Evolutionary conservation across 2,797 vertebrate genomes (phyloP).

Genomic region (Odontamblyopus rebecca): DNA sequence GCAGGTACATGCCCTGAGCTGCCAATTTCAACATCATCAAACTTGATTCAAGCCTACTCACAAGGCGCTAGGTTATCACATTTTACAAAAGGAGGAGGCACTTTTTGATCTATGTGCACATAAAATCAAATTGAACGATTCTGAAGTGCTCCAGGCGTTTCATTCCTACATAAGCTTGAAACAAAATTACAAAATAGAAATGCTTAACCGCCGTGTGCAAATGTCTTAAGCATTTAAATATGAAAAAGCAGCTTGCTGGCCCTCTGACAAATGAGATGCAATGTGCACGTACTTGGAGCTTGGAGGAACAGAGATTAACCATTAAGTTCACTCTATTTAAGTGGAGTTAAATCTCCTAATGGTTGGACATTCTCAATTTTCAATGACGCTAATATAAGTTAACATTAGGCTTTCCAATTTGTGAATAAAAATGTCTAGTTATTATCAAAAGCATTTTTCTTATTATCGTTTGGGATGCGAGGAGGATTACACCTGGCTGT

Average conservation of each 20-base stretch:
- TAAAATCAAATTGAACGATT: slow-evolving; percentile 9
- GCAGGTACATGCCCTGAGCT: slow-evolving; percentile 70
- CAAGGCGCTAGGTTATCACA: background rate
- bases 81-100: background rate
- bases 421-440: background rate
- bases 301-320: background rate
- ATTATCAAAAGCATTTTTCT: background rate
- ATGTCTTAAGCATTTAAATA: slow-evolving; percentile 26
- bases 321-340: slow-evolving; percentile 6
- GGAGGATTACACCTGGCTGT: slow-evolving; percentile 18
- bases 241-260: slow-evolving; percentile 11
- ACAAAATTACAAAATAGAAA: slow-evolving; percentile 6
- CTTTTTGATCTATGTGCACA: background rate
- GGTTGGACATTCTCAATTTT: slow-evolving; percentile 3
- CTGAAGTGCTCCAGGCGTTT: background rate
- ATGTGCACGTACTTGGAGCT: background rate
- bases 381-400: background rate
- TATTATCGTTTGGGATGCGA: background rate
- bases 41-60: background rate
- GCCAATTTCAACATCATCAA: slow-evolving; percentile 6
- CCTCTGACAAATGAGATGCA: slow-evolving; percentile 7
- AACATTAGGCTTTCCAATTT: background rate
- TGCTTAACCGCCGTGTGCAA: slow-evolving; percentile 19
- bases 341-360: slow-evolving; percentile 1
- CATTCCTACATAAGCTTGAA: slow-evolving; percentile 13